Evolutionary conservation across 2,797 vertebrate species (phyloP), one percentile per base, ranked within the genome.

Genomic region (Mormyrops boulengeri): DNA sequence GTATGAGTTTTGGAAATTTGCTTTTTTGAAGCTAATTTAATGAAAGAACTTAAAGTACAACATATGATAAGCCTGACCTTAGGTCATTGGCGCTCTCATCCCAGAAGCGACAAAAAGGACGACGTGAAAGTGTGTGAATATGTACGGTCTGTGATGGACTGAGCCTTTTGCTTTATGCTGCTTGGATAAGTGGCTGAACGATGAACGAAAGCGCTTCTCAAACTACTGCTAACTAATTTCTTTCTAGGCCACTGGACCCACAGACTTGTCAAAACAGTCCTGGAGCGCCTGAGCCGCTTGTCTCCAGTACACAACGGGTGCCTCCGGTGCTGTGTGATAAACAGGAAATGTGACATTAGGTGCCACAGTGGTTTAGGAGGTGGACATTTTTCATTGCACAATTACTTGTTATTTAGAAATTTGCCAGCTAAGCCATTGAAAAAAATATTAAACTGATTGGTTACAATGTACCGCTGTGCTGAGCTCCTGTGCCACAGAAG

Each of bases 131-230:
- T 73, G 34, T 77, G 34, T 19, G 5, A 14, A 1, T 17, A 41
- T 7, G 38, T 19, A 19, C 91, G 92, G 94, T 93, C 91, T 41
- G 5, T 80, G 73, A 44, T 80, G 38, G 73, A 80, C 69, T 19
- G 34, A 69, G 1, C 62, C 6, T 69, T 69, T 4, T 41, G 34
- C 69, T 4, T 41, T 41, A 41, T 19, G 38, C 69, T 77, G 69
- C 14, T 41, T 77, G 69, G 14, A 34, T 69, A 69, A 34, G 62
- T 69, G 22, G 22, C 22, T 4, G 62, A 69, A 69, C 34, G 62
- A 34, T 69, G 62, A 69, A 69, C 14, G 26, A 34, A 69, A 34
- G 11, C 3, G 9, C 30, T 66, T 66, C 26, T 30, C 11, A 69
- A 34, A 12, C 62, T 69, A 34, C 62, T 14, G 62, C 26, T 66